Evolutionary conservation across 2,797 vertebrate species (phyloP), one percentile per base, ranked within the genome.

Genomic region (Alexandromys oeconomus): DNA sequence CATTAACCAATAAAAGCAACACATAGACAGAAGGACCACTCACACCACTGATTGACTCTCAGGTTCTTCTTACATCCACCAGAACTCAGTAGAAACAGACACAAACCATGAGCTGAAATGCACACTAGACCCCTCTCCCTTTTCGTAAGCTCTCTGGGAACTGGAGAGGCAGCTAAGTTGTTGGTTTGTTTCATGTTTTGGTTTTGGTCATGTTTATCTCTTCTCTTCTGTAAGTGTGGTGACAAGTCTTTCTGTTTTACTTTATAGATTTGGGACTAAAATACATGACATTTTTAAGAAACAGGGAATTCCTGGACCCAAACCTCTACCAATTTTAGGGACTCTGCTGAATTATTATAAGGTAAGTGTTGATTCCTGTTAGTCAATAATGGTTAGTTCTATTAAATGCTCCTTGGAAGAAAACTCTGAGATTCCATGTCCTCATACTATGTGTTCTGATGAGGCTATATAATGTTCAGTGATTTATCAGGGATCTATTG

Each of bases 281-380:
- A 43, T 65, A 40, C 87, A 97, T 29, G 71, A 63, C 43, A 0
- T 29, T 76, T 97, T 97, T 87, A 97, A 96, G 89, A 97, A 96
- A 65, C 57, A 95, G 46, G 78, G 96, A 57, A 96, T 97, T 87
- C 95, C 96, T 23, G 97, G 94, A 1, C 96, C 95, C 0, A 97
- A 17, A 90, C 95, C 93, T 61, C 21, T 96, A 2, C 96, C 96
- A 9, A 43, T 96, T n/a, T 0, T 96, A 4, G 97, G 96, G 43
- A 97, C 21, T 23, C 0, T 67, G 7, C 31, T 96, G 37, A 9
- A 0, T 12, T 97, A 93, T 59, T 10, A 0, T 0, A 27, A 87
- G 46, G 94, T 97, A 10, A 88, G 80, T 96, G 2, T 74, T 71
- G 11, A 61, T 46, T 40, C 34, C 3, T 77, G 40, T 34, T n/a